Evolutionary conservation across 1,140 invertebrate species (phyloP).

Genomic region (Drosophila lacertosa): DNA sequence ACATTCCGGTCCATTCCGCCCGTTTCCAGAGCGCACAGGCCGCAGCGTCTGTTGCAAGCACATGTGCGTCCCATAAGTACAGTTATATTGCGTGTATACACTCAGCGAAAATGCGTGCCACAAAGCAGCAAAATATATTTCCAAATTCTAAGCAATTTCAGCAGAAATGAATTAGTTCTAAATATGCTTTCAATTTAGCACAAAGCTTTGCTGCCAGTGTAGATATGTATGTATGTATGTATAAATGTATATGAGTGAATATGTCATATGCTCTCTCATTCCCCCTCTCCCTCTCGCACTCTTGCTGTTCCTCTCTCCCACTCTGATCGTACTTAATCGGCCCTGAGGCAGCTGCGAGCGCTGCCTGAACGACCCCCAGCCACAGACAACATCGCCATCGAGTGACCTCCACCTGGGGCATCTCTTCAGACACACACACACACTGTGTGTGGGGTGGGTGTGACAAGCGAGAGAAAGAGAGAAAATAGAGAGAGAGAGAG

Average conservation of each 20-base stretch:
- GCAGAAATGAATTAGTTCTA: too few species aligned
- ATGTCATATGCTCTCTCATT: neutral
- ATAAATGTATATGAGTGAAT: too few species aligned
- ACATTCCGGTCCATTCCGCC: neutral
- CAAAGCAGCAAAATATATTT: too few species aligned
- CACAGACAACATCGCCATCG: conserved; percentile 27
- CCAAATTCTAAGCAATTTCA: too few species aligned
- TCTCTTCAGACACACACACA: conserved; percentile 14
- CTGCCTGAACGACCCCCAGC: conserved; percentile 30
- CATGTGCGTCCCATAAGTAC: neutral
- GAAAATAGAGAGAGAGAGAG: neutral
- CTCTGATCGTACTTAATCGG: conserved; percentile 7
- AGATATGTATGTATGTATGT: too few species aligned
- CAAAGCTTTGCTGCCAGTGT: too few species aligned
- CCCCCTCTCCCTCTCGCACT: neutral
- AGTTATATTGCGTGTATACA: neutral
- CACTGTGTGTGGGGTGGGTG: neutral
- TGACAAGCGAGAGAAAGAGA: neutral
- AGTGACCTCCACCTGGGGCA: conserved; percentile 40
- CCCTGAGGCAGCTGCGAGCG: conserved; percentile 23
- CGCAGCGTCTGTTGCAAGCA: neutral
- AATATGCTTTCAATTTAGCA: too few species aligned
- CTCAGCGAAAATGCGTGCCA: neutral
- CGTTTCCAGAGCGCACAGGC: conserved; percentile 17
- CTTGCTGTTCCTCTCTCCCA: too few species aligned